A percentile compares a stretch with the other conserved stretches of the same genome.
Evolutionary conservation across 2,797 vertebrate species (phyloP).

Genomic region (Clarias laeviceps): DNA sequence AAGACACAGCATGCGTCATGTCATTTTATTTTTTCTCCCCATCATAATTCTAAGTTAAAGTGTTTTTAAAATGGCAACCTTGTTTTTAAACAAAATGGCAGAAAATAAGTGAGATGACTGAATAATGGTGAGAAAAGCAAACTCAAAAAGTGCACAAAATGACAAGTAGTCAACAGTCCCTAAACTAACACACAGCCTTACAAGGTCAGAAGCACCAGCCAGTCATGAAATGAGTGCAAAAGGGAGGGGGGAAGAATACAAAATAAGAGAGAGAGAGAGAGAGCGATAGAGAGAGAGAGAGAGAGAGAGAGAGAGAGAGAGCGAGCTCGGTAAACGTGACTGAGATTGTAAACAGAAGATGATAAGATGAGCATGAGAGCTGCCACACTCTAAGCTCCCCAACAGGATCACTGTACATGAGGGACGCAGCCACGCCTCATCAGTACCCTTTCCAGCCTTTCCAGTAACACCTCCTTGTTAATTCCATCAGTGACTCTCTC

Average conservation of each 20-base stretch:
- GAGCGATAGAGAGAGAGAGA: not conserved
- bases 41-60: not conserved
- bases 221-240: not conserved
- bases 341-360: constrained; percentile 17
- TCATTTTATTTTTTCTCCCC: fast-evolving
- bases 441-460: constrained; percentile 25
- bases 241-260: not conserved
- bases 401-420: constrained; percentile 25
- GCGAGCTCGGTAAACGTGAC: not conserved
- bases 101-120: not conserved
- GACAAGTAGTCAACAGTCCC: not conserved
- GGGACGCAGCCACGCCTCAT: constrained; percentile 33
- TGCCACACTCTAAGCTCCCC: constrained; percentile 28
- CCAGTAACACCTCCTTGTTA: constrained; percentile 10
- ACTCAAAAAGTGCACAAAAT: not conserved
- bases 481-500: constrained; percentile 9
- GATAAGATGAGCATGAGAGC: constrained; percentile 23
- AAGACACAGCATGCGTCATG: not conserved
- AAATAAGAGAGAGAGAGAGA: not conserved
- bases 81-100: not conserved
- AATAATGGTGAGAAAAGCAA: constrained; percentile 1
- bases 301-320: not conserved
- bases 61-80: not conserved
- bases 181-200: not conserved
- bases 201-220: constrained; percentile 7